Base-by-base conservation (phyloP, 1,140 invertebrate genomes). In the Drosophila triauraria region DNA sequence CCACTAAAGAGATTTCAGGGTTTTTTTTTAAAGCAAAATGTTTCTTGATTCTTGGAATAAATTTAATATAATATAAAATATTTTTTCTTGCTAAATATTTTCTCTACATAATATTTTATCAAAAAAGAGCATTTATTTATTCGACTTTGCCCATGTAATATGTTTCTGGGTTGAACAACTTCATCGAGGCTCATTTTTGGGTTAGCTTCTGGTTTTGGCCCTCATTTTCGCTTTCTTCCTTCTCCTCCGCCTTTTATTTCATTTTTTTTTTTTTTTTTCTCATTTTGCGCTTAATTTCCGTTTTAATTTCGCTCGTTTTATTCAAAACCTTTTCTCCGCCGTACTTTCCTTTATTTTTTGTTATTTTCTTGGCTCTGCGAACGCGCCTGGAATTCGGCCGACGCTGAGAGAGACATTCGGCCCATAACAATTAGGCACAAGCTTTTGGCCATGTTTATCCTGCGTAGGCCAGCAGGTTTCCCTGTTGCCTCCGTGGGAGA, bases 211-310 rank as follows among this genome's bases (percentile, higher is more conserved):
- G 35, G 65, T 60, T 51, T 84, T 53, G 13, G 15, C 40, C 25
- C 40, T 54, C n/a, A 23, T 71, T 44, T 23, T 58, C 23, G 25
- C 35, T 2, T 51, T 32, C 7, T 23, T 38, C 17, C 2, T 1
- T 2, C 50, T 7, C 0, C 4, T 15, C 25, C 23, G 25, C 12
- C 10, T 35, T 32, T 27, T 13, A 4, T 7, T 25, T 27, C 40
- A 20, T n/a, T 30, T 61, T 5, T 40, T n/a, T 44, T 44, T 44
- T 44, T 35, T 59, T 47, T 38, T 58, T 75, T 69, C 77, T 80
- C 67, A 84, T 85, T 84, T 84, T 74, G 78, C 78, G 82, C 82
- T 74, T 85, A 81, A 81, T 85, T 85, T 85, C 82, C 82, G 82
- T 78, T 78, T 78, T 85, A 86, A 85, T 85, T 85, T 78, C 56